phyloP scores from a whole-genome alignment of 1,140 invertebrate species.

The Maniola jurtina region DNA sequence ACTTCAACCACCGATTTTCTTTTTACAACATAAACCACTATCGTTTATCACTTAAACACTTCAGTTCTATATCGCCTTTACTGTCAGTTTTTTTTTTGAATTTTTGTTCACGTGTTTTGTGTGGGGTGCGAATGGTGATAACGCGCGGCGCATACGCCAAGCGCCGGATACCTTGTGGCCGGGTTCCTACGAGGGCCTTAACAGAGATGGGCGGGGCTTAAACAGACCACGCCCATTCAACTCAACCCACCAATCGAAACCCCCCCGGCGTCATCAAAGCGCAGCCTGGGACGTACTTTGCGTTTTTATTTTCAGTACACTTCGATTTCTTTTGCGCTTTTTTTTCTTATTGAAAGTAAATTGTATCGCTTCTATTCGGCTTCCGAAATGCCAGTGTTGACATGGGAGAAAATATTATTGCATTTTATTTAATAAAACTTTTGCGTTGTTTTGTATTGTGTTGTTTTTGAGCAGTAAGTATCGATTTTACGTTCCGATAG shows the following conservation, averaged over 20 bases:
- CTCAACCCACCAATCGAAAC: constrained; percentile 44
- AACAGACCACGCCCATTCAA: constrained; percentile 48
- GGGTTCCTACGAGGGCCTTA: constrained; percentile 52
- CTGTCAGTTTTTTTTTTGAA: neutral
- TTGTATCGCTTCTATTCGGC: constrained; percentile 63
- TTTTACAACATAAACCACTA: neutral
- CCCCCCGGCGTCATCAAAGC: constrained; percentile 54
- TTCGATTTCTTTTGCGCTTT: constrained; percentile 53
- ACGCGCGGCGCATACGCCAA: constrained; percentile 65
- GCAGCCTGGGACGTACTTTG: constrained; percentile 69
- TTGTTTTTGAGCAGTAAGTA: neutral
- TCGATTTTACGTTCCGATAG: neutral
- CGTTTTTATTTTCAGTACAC: constrained; percentile 67
- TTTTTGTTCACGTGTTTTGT: constrained; percentile 41
- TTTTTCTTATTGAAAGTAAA: constrained; percentile 48
- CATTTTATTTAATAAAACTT: constrained; percentile 17
- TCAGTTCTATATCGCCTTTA: neutral
- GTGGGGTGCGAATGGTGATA: constrained; percentile 6
- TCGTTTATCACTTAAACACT: constrained; percentile 6
- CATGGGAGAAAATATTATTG: constrained; percentile 45
- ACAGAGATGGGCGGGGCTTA: constrained; percentile 49
- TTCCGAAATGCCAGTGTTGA: constrained; percentile 61
- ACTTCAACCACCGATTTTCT: neutral
- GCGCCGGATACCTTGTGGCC: constrained; percentile 66
- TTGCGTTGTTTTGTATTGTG: constrained; percentile 7